Evolutionary conservation across 2,113 vertebrate species (phyloP).

Genomic region (Pelusios castaneus): DNA sequence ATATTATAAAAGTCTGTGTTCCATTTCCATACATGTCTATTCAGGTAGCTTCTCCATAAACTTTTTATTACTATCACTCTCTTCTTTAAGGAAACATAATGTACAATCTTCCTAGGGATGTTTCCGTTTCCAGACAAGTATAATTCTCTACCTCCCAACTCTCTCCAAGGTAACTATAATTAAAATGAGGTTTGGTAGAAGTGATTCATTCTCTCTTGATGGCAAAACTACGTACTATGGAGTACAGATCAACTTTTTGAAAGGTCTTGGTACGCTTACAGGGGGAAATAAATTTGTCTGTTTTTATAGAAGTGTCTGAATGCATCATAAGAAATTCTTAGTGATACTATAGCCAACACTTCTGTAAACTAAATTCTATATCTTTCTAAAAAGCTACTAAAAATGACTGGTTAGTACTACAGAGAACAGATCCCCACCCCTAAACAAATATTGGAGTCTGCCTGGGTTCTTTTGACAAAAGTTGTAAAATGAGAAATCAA

Average conservation of each 20-base stretch:
- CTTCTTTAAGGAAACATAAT: too few relatives aligned
- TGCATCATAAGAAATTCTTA: not conserved
- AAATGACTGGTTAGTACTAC: not conserved
- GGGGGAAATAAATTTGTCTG: not conserved
- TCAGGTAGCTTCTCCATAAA: not conserved
- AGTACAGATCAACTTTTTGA: not conserved
- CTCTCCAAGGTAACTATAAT: not conserved
- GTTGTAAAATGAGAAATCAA: not conserved
- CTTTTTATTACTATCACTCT: not conserved
- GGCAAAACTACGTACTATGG: not conserved
- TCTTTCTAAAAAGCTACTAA: not conserved
- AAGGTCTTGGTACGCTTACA: not conserved
- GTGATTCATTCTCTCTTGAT: not conserved
- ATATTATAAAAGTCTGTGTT: not conserved
- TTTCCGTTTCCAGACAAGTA: not conserved
- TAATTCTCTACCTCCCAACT: not conserved
- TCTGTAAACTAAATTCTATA: not conserved
- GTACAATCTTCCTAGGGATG: not conserved
- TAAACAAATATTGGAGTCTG: not conserved
- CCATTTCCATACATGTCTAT: fast-evolving
- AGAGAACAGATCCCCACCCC: not conserved
- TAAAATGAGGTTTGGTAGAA: not conserved
- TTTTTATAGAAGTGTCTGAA: not conserved
- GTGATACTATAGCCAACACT: not conserved
- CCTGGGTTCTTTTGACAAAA: not conserved